Base-by-base conservation (phyloP, 2,797 vertebrate genomes). In the Alcedo quadribrachys region DNA sequence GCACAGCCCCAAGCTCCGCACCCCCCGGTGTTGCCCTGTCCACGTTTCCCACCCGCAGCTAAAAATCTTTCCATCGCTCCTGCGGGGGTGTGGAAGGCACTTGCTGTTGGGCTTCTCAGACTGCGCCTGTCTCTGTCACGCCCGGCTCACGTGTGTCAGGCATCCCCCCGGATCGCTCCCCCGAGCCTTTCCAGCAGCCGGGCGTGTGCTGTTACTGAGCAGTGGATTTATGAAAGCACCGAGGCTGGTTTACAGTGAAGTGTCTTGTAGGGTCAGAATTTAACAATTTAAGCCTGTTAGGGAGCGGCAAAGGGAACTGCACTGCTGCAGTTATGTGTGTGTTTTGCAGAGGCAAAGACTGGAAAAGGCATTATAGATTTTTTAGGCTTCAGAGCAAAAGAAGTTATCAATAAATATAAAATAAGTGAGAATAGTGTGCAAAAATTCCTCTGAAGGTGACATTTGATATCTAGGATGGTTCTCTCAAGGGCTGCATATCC, bases 11-110 rank as follows among this genome's bases (percentile, higher is more conserved):
- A 7, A 18, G 35, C 33, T 27, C 37, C 57, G 24, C 28, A 18
- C 17, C 15, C 5, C 2, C 16, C 9, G 45, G 3, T 0, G 5
- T 0, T 30, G 0, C 2, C 5, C 1, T 50, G 48, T 50, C 48
- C 15, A 30, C 14, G 5, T 4, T 30, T 33, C 9, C 4, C 68
- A 0, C 5, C 11, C 30, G 1, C 45, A 0, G 4, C 27, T 8
- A 1, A 9, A 19, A 9, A 19, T 0, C 37, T 20, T 89, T 35
- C 62, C 50, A 2, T 20, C 76, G 0, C 32, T 16, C 32, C 58
- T 15, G 16, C 69, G 6, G 21, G 12, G 5, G 7, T 1, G 1
- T 2, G 22, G 18, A 25, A 46, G n/a, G 28, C 18, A 6, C 54
- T 13, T 27, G 66, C 43, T 54, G 30, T 3, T 7, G 13, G 2